These are phyloP conservation scores for Scaptomyza tumidula DNA, from an alignment of 2,888 invertebrate species.

Conservation along the genomic window DNA sequence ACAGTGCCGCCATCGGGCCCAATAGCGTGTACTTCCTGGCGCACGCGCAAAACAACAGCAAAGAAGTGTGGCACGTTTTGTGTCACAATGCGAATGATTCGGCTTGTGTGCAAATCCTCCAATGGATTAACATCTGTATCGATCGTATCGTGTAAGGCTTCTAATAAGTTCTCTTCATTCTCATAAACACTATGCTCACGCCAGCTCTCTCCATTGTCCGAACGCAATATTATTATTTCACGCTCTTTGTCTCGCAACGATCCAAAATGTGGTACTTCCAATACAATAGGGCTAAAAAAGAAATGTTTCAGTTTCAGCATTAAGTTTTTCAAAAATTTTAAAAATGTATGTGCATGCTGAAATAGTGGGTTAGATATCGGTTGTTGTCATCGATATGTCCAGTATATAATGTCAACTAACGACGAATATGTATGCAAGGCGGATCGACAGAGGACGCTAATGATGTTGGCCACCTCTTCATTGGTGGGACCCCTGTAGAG, in stretches of 20 bases:
- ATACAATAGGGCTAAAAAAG: slow-evolving; percentile 91
- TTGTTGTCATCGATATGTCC: no score
- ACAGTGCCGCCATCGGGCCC: slow-evolving; percentile 99
- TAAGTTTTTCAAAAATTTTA: background rate
- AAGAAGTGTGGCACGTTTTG: slow-evolving; percentile 99
- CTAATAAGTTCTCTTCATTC: slow-evolving; percentile 94
- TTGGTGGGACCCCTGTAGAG: no score
- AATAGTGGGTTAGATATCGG: no score
- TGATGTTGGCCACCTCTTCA: no score
- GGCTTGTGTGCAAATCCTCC: slow-evolving; percentile 93
- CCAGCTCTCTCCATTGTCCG: slow-evolving; percentile 99
- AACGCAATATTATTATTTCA: slow-evolving; percentile 97
- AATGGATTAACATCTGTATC: slow-evolving; percentile 87
- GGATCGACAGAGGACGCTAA: no score
- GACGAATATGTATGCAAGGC: no score
- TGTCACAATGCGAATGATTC: slow-evolving; percentile 97
- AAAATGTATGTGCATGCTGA: no score
- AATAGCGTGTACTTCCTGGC: slow-evolving; percentile 98
- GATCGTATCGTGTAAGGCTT: slow-evolving; percentile 93
- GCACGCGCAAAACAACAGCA: slow-evolving; percentile 96
- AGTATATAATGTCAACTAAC: no score
- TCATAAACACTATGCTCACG: slow-evolving; percentile 96
- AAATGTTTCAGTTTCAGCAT: background rate
- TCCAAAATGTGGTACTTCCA: slow-evolving; percentile 99
- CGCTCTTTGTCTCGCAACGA: slow-evolving; percentile 96